Evolutionary conservation across 2,797 vertebrate species (phyloP).

Genomic region (Tolypeutes matacus): DNA sequence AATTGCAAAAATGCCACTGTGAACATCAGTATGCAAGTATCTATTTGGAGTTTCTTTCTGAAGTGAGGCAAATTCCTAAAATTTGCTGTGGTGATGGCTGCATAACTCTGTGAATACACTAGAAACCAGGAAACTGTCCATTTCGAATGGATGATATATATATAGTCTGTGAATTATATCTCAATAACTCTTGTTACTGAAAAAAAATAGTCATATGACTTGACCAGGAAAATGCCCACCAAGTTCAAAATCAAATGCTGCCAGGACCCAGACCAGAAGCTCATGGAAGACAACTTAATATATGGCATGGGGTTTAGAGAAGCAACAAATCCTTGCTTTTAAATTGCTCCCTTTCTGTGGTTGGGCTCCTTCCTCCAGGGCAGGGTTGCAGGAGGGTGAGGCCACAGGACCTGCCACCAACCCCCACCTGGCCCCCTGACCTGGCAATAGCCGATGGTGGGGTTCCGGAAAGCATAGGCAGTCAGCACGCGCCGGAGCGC

Average conservation of each 20-base stretch:
- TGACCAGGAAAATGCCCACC: neutral
- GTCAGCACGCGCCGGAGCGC: constrained; percentile 97
- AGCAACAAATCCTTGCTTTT: no score
- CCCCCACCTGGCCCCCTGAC: constrained; percentile 81
- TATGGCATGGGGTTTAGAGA: rapidly evolving
- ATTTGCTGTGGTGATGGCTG: neutral
- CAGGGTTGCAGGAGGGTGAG: neutral
- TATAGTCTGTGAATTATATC: no score
- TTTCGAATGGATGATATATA: no score
- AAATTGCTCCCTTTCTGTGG: neutral
- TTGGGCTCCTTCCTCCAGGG: neutral
- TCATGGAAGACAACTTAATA: neutral
- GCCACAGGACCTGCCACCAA: neutral
- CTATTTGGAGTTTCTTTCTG: no score
- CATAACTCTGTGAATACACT: neutral
- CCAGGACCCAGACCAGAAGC: neutral
- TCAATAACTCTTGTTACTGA: no score
- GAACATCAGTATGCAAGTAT: no score
- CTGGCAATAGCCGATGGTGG: constrained; percentile 98
- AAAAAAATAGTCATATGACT: neutral
- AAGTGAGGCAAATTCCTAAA: no score
- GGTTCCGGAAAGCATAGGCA: constrained; percentile 97
- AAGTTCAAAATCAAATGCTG: neutral
- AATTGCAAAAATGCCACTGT: no score
- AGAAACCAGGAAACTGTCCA: neutral